A percentile compares a stretch with the other conserved stretches of the same genome.
Conservation (phyloP, 2,888 invertebrate genomes). For the Hedya salicella region DNA sequence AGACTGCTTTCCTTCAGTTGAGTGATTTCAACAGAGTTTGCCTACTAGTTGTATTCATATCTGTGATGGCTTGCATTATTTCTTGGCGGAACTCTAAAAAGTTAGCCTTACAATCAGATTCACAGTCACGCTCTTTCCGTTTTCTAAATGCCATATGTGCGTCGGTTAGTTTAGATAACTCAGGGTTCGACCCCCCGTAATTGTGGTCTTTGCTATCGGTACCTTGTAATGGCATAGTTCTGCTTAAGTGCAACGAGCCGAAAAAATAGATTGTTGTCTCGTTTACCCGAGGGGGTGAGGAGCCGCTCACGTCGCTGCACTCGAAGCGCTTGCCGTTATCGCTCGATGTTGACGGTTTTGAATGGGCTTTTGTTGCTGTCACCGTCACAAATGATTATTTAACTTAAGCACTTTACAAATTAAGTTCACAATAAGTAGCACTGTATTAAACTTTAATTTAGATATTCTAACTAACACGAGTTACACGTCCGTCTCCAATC, state of each 20-base stretch:
- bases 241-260: neutral
- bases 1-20: neutral
- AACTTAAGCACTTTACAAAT: no score
- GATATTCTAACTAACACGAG: no score
- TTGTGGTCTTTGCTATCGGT: no score
- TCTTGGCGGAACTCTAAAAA: neutral
- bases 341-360: neutral
- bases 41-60: neutral
- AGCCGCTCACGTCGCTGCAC: neutral
- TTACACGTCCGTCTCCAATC: no score
- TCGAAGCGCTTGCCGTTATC: neutral
- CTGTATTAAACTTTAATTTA: no score
- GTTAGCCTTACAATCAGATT: neutral
- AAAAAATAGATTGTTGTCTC: neutral
- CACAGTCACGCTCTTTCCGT: neutral
- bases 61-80: conserved; percentile 7
- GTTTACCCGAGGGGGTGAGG: neutral
- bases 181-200: neutral
- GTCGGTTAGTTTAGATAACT: neutral
- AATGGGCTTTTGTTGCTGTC: neutral
- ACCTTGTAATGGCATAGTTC: neutral
- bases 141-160: neutral
- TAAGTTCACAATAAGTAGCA: no score
- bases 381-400: neutral
- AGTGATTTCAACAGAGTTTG: neutral